Percentiles rank a stretch among this genome's conserved stretches.
Conservation (phyloP, 1,140 invertebrate genomes). For the Trypoxylus dichotomus region DNA sequence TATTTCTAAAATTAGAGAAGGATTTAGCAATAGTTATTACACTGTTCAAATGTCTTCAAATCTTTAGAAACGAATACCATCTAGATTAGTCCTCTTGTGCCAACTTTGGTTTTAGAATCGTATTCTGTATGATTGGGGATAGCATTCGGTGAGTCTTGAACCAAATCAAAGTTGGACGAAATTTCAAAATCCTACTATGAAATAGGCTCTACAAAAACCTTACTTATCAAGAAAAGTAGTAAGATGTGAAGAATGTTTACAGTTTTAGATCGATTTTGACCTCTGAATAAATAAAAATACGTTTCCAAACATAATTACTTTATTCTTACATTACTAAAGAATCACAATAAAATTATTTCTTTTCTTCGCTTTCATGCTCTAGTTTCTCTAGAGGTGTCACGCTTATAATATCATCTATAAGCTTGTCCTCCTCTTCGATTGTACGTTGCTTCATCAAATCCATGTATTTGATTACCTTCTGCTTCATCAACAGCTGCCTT, state of each 20-base stretch:
- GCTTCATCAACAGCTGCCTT: conserved; percentile 15
- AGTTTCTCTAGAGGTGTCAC: neutral
- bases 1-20: no score
- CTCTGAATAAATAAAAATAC: neutral
- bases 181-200: no score
- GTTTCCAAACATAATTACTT: neutral
- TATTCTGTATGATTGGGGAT: no score
- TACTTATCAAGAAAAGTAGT: no score
- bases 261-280: no score
- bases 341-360: neutral
- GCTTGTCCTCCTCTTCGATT: conserved; percentile 14
- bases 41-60: no score
- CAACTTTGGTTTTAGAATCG: no score
- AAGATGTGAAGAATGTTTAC: no score
- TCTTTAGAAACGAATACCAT: no score
- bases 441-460: conserved; percentile 33
- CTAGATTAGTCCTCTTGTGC: no score
- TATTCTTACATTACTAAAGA: neutral
- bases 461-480: conserved; percentile 33
- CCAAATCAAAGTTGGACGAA: neutral
- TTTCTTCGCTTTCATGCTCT: neutral
- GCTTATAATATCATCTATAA: conserved; percentile 24
- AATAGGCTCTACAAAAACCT: no score
- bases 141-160: neutral
- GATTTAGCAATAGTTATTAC: no score